Conservation (phyloP, 2,888 invertebrate genomes). For the Pterostichus madidus region DNA sequence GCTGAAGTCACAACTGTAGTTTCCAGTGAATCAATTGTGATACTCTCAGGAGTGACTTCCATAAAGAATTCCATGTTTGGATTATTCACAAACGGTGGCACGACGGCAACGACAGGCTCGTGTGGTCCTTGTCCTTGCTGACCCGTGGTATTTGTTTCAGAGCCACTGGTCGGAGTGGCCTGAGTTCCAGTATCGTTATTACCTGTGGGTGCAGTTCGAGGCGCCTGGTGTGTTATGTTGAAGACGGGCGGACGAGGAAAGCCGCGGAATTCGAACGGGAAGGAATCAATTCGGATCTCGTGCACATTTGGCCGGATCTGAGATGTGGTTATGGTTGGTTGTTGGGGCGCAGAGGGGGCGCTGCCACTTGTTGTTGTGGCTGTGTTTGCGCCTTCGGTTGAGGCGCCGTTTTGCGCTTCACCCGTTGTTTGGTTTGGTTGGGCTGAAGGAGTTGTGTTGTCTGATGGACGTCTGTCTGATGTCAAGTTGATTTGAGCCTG, state of each 20-base stretch:
- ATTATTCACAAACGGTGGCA: conserved; percentile 72
- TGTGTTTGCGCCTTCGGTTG: conserved; percentile 67
- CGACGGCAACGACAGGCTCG: conserved; percentile 59
- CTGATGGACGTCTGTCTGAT: conserved; percentile 70
- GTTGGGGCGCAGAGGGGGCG: conserved; percentile 67
- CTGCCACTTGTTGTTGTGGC: conserved; percentile 68
- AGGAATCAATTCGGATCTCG: conserved; percentile 73
- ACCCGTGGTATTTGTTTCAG: conserved; percentile 35
- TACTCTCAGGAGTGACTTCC: conserved; percentile 79
- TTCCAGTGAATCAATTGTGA: conserved; percentile 75
- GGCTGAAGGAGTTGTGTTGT: conserved; percentile 66
- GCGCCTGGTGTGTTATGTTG: conserved; percentile 51
- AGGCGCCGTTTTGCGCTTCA: conserved; percentile 58
- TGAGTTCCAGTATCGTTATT: conserved; percentile 63
- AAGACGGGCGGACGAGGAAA: conserved; percentile 68
- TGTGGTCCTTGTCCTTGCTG: conserved; percentile 37
- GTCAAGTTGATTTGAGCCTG: conserved; percentile 73
- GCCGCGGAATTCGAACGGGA: conserved; percentile 74
- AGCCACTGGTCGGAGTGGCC: conserved; percentile 54
- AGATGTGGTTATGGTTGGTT: conserved; percentile 67
- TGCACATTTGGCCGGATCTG: conserved; percentile 69
- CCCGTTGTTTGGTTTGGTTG: conserved; percentile 60
- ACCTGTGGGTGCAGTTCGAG: conserved; percentile 65
- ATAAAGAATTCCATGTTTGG: conserved; percentile 81
- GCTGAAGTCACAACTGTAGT: conserved; percentile 72